A percentile compares a stretch with the other conserved stretches of the same genome.
Evolutionary conservation across 2,113 vertebrate species (phyloP).

Genomic region (Sebastes fasciatus): DNA sequence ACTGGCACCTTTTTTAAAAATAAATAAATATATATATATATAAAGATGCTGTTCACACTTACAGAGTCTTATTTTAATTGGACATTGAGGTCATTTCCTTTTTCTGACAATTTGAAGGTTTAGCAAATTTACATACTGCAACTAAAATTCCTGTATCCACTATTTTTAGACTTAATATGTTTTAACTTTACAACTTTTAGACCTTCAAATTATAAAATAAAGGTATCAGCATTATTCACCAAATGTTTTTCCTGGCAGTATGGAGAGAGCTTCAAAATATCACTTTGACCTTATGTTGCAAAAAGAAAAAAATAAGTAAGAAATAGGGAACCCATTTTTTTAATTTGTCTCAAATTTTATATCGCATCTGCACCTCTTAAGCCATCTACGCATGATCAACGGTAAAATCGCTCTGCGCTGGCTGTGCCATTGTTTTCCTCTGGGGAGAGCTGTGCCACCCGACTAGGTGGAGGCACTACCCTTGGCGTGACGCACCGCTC

Average conservation of each 20-base stretch:
- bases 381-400: no score
- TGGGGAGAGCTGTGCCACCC: no score
- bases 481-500: no score
- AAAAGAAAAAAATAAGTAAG: not conserved
- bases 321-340: not conserved
- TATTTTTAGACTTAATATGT: not conserved
- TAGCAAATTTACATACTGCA: not conserved
- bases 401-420: no score
- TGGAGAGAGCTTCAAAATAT: no score
- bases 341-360: not conserved
- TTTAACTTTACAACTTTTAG: not conserved
- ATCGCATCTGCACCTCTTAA: not conserved
- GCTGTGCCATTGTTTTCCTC: no score
- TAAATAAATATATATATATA: no score
- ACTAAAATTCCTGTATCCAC: not conserved
- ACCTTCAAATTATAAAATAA: no score
- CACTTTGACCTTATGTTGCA: not conserved
- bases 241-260: no score
- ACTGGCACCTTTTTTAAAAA: no score
- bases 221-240: no score
- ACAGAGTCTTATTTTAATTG: not conserved
- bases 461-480: no score
- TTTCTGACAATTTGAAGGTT: not conserved
- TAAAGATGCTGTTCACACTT: constrained; percentile 18
- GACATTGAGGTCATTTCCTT: not conserved